Conservation (phyloP, 2,113 vertebrate genomes). For the Ptychochromis oligacanthus region DNA sequence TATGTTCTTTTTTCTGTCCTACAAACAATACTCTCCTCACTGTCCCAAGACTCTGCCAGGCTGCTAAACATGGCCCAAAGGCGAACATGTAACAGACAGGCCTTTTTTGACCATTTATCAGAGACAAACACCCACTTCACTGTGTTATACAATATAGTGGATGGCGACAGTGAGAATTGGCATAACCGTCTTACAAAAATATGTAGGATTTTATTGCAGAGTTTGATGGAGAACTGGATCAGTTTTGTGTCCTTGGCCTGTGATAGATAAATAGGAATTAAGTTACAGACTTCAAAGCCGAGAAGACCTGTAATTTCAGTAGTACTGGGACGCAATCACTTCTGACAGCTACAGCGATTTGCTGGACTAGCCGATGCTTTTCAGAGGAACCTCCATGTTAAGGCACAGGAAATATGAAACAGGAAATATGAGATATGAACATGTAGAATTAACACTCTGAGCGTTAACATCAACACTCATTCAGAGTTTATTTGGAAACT, state of each 20-base stretch:
- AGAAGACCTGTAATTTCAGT: not conserved
- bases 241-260: not conserved
- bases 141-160: not conserved
- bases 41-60: not conserved
- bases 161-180: not conserved
- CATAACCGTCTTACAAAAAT: not conserved
- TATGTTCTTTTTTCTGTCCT: not conserved
- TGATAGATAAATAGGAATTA: not conserved
- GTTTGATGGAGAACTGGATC: not conserved
- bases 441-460: not conserved
- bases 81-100: not conserved
- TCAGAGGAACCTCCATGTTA: not conserved
- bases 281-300: not conserved
- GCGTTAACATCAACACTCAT: not conserved
- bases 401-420: not conserved
- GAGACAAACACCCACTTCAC: not conserved
- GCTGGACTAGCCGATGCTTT: too few species aligned
- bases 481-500: not conserved
- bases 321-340: not conserved
- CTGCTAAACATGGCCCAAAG: not conserved
- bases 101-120: not conserved
- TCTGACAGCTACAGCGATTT: too few species aligned
- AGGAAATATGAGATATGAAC: too few species aligned
- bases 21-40: not conserved
- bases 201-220: not conserved